Conservation (phyloP, 2,113 vertebrate genomes). For the Xiphophorus hellerii region DNA sequence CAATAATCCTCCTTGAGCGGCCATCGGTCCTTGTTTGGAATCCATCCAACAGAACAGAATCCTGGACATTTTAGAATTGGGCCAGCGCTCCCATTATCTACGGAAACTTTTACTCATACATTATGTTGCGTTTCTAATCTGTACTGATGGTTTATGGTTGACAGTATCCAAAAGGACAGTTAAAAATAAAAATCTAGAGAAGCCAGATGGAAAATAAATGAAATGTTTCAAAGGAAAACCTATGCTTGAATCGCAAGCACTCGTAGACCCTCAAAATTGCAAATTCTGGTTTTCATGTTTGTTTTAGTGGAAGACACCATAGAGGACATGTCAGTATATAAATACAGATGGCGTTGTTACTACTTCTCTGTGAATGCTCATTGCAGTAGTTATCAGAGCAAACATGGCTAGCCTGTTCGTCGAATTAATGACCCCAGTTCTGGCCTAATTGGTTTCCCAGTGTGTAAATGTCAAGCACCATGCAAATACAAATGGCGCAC, state of each 20-base stretch:
- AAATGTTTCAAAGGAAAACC: too few relatives aligned
- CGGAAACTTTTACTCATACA: too few relatives aligned
- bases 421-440: slow-evolving; percentile 63
- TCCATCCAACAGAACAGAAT: background rate
- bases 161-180: too few relatives aligned
- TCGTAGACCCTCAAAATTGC: background rate
- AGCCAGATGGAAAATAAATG: too few relatives aligned
- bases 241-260: too few relatives aligned
- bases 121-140: too few relatives aligned
- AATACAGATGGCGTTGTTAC: slow-evolving; percentile 29
- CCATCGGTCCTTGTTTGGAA: background rate
- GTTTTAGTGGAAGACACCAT: slow-evolving; percentile 11
- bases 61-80: background rate
- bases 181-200: too few relatives aligned
- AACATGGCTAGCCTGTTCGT: slow-evolving; percentile 39
- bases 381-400: slow-evolving; percentile 35
- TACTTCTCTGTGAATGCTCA: slow-evolving; percentile 37
- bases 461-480: slow-evolving; percentile 75
- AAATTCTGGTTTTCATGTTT: slow-evolving; percentile 21
- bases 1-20: background rate
- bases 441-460: slow-evolving; percentile 71
- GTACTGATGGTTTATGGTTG: too few relatives aligned
- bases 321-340: background rate
- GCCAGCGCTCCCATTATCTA: too few relatives aligned
- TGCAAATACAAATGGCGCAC: slow-evolving; percentile 67